Conservation (phyloP, 2,888 invertebrate species). For the Timandra comae region DNA sequence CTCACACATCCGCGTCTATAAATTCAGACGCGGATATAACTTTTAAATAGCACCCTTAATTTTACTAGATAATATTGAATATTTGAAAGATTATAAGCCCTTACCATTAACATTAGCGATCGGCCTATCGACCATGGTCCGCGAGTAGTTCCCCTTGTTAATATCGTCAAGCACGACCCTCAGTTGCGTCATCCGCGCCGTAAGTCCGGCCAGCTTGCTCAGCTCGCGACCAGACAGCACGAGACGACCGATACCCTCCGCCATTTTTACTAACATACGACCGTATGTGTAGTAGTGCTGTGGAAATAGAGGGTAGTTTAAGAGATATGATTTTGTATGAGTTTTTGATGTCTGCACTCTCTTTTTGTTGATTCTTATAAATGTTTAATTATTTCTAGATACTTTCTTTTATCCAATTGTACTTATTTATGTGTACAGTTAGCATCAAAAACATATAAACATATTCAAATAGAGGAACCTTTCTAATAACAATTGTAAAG, state of each 20-base stretch:
- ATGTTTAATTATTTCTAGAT: no score
- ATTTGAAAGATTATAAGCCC: no score
- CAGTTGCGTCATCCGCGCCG: conserved; percentile 93
- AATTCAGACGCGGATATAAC: no score
- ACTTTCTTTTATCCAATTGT: no score
- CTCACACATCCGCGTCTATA: no score
- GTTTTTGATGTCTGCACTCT: no score
- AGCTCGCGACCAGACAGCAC: conserved; percentile 97
- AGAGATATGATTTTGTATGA: no score
- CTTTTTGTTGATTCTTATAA: no score
- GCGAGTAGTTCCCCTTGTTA: conserved; percentile 83
- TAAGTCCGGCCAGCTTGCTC: conserved; percentile 95
- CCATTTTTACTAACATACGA: conserved; percentile 95
- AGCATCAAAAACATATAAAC: not conserved
- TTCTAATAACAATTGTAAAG: not conserved
- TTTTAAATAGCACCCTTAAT: no score
- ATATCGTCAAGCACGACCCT: conserved; percentile 89
- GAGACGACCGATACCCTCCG: conserved; percentile 96
- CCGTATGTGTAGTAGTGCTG: conserved; percentile 97
- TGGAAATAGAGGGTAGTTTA: no score
- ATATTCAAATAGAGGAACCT: not conserved
- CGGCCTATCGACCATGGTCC: conserved; percentile 70
- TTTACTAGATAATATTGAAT: no score
- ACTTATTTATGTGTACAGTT: no score
- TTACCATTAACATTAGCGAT: conserved; percentile 34